Percentiles rank a stretch among this genome's conserved stretches.
These are phyloP conservation scores for Marronus borbonicus DNA, from an alignment of 2,888 invertebrate species.

Conservation along the genomic window DNA sequence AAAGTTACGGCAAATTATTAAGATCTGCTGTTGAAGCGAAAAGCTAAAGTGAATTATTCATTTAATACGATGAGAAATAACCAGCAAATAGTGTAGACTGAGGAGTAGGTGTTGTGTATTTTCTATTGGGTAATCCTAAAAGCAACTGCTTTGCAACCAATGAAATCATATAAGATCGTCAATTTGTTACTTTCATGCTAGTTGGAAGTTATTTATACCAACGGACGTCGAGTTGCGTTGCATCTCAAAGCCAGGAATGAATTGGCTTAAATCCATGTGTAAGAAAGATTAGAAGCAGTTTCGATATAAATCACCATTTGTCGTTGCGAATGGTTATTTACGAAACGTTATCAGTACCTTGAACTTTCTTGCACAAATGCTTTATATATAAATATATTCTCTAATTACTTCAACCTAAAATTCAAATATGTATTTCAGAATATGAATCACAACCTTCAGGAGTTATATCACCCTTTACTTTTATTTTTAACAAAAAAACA, in stretches of 20 bases:
- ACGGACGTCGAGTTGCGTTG: neutral
- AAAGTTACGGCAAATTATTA: no score
- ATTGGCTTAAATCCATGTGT: constrained; percentile 1
- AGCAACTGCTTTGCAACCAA: constrained; percentile 26
- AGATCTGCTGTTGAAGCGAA: no score
- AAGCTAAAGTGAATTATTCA: no score
- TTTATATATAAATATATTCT: no score
- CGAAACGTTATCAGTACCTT: neutral
- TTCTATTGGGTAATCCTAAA: constrained; percentile 7
- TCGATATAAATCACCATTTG: constrained; percentile 5
- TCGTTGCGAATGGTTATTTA: neutral
- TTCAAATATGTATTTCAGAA: no score
- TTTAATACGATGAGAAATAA: no score
- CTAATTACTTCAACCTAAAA: no score
- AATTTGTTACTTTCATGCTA: constrained; percentile 6
- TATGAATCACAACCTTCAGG: no score
- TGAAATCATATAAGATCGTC: neutral
- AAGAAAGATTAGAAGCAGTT: neutral
- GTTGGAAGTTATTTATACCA: constrained; percentile 8
- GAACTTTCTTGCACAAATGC: no score
- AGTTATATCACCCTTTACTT: no score
- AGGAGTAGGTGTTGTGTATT: constrained; percentile 6
- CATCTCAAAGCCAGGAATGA: constrained; percentile 9
- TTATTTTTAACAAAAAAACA: no score
- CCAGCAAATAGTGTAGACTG: no score